Evolutionary conservation across 2,888 invertebrate genomes (phyloP).

Genomic region (Drosophila mimetica): DNA sequence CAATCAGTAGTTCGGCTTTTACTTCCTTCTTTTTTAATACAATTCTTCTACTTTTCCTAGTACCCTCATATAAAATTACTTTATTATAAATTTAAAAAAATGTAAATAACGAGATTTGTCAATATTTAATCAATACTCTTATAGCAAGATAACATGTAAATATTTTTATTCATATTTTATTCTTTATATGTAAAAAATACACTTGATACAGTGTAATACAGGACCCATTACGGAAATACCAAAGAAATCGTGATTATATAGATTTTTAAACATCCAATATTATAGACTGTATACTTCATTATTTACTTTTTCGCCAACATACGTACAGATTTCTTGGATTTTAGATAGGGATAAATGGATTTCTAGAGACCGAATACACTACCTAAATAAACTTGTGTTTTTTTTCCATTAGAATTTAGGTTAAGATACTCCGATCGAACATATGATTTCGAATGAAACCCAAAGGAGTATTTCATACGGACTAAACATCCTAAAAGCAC

Average conservation of each 20-base stretch:
- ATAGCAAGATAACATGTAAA: slow-evolving; percentile 2
- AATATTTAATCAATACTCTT: background rate
- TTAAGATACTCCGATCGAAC: background rate
- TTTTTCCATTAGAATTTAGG: too few species aligned
- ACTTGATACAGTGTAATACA: slow-evolving; percentile 1
- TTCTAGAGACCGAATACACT: background rate
- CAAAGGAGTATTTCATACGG: background rate
- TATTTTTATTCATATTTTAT: slow-evolving; percentile 4
- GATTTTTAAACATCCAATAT: background rate
- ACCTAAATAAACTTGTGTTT: background rate
- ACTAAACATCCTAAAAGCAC: background rate
- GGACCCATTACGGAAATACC: slow-evolving; percentile 7
- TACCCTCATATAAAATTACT: too few species aligned
- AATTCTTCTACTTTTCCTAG: too few species aligned
- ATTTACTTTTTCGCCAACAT: slow-evolving; percentile 3
- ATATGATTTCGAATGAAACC: background rate
- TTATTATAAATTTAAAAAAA: background rate
- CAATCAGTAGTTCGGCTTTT: background rate
- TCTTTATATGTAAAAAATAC: slow-evolving; percentile 5
- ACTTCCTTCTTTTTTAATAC: background rate
- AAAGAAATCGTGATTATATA: background rate
- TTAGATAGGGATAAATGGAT: background rate
- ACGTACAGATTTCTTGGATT: background rate
- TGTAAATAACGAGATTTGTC: background rate
- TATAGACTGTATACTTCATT: background rate